These are phyloP conservation scores for Antedon mediterranea DNA, from an alignment of 53 echinoderm and acorn worm species.

Conservation along the genomic window DNA sequence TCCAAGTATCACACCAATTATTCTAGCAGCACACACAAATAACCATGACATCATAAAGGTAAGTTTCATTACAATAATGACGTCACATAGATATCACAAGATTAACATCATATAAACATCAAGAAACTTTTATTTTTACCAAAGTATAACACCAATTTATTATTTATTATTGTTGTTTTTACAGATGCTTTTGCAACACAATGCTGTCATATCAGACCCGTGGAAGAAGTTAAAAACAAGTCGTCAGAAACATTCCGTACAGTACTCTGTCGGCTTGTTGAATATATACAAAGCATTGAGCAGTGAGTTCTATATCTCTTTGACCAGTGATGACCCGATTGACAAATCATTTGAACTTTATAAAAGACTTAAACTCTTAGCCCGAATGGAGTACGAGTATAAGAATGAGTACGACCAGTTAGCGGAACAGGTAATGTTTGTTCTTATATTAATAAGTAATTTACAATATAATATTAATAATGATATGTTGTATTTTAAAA, in stretches of 20 bases:
- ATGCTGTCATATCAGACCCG: constrained; percentile 59
- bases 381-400: not conserved
- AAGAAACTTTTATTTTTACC: no score
- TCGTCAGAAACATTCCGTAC: constrained; percentile 80
- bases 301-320: constrained; percentile 79
- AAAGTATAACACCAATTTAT: no score
- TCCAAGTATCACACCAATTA: constrained; percentile 87
- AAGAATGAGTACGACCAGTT: not conserved
- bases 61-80: constrained; percentile 1
- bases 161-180: not conserved
- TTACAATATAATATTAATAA: no score
- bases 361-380: constrained; percentile 16
- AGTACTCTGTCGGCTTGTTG: constrained; percentile 73
- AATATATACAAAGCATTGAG: constrained; percentile 74
- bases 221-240: constrained; percentile 40
- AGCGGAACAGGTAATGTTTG: not conserved
- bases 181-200: constrained; percentile 65
- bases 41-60: constrained; percentile 96
- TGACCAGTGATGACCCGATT: constrained; percentile 76
- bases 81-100: not conserved
- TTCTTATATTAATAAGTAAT: no score
- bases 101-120: no score
- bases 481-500: no score
- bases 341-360: constrained; percentile 63
- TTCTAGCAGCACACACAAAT: constrained; percentile 82